Evolutionary conservation across 2,888 invertebrate species (phyloP).

Genomic region (Drosophila mimica): DNA sequence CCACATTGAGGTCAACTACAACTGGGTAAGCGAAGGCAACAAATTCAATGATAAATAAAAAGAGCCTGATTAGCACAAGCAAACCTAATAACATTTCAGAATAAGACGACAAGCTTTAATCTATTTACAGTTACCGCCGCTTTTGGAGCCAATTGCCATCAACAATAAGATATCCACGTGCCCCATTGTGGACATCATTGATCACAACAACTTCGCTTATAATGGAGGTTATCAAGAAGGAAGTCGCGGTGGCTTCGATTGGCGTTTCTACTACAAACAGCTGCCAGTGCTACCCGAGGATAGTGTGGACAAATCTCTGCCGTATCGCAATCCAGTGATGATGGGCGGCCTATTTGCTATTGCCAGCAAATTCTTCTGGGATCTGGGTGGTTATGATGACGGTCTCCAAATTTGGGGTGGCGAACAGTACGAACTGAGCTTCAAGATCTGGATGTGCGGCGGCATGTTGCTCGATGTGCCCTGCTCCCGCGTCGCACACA

Average conservation of each 20-base stretch:
- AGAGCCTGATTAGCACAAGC: neutral
- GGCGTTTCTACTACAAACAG: slow-evolving; percentile 94
- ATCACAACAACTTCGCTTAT: slow-evolving; percentile 94
- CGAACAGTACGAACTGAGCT: slow-evolving; percentile 98
- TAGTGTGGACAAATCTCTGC: slow-evolving; percentile 71
- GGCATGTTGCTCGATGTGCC: slow-evolving; percentile 96
- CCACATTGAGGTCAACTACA: slow-evolving; percentile 95
- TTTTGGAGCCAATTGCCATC: slow-evolving; percentile 91
- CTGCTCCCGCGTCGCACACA: slow-evolving; percentile 96
- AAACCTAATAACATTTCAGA: neutral
- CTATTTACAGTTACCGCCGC: slow-evolving; percentile 90
- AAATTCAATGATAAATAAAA: neutral
- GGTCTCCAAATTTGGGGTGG: slow-evolving; percentile 99
- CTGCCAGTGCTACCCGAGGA: slow-evolving; percentile 89
- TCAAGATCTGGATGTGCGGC: slow-evolving; percentile 98
- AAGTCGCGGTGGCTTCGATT: slow-evolving; percentile 97
- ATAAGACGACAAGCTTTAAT: slow-evolving; percentile 85
- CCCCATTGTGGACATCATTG: slow-evolving; percentile 97
- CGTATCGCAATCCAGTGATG: slow-evolving; percentile 94
- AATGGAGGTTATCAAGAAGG: slow-evolving; percentile 95
- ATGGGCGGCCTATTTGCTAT: slow-evolving; percentile 99
- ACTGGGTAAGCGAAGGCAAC: slow-evolving; percentile 87
- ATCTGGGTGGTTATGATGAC: slow-evolving; percentile 96
- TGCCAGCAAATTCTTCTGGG: slow-evolving; percentile 96
- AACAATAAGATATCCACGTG: slow-evolving; percentile 95